Percentiles rank a stretch among this genome's conserved stretches.
phyloP scores from a whole-genome alignment of 2,888 invertebrate species.

The Machimus rusticus region DNA sequence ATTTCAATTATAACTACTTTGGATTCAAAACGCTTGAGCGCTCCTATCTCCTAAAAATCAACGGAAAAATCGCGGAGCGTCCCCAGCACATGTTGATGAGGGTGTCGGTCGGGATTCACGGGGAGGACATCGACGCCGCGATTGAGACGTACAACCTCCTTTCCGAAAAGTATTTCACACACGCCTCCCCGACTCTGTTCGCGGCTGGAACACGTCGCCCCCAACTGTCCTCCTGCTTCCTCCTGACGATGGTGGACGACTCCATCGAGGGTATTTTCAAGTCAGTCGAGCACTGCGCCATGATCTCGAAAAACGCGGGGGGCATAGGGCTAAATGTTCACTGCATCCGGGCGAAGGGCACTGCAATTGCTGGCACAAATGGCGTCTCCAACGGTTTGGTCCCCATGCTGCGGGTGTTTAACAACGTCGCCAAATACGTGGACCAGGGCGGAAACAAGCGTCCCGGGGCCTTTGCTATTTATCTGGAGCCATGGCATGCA shows the following conservation, averaged over 20 bases:
- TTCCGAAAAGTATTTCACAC: slow-evolving; percentile 96
- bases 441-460: slow-evolving; percentile 98
- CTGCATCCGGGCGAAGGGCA: slow-evolving; percentile 90
- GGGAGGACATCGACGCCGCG: slow-evolving; percentile 88
- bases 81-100: slow-evolving; percentile 99
- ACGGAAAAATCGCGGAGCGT: slow-evolving; percentile 91
- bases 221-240: slow-evolving; percentile 94
- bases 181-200: slow-evolving; percentile 97
- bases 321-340: slow-evolving; percentile 97
- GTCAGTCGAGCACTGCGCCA: slow-evolving; percentile 89
- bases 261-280: slow-evolving; percentile 95
- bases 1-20: slow-evolving; percentile 97
- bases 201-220: slow-evolving; percentile 91
- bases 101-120: slow-evolving; percentile 95
- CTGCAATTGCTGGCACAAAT: slow-evolving; percentile 92
- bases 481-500: slow-evolving; percentile 98
- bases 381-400: slow-evolving; percentile 95
- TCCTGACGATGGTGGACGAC: slow-evolving; percentile 93
- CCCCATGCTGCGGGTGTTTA: slow-evolving; percentile 94
- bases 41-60: slow-evolving; percentile 91
- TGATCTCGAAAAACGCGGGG: slow-evolving; percentile 96
- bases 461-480: slow-evolving; percentile 97
- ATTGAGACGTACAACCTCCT: slow-evolving; percentile 96
- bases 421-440: slow-evolving; percentile 95
- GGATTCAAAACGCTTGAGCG: slow-evolving; percentile 98